Percentiles rank a stretch among this genome's conserved stretches.
These are phyloP conservation scores for Tetramorium alpestre DNA, from an alignment of 1,140 invertebrate species.

Conservation along the genomic window DNA sequence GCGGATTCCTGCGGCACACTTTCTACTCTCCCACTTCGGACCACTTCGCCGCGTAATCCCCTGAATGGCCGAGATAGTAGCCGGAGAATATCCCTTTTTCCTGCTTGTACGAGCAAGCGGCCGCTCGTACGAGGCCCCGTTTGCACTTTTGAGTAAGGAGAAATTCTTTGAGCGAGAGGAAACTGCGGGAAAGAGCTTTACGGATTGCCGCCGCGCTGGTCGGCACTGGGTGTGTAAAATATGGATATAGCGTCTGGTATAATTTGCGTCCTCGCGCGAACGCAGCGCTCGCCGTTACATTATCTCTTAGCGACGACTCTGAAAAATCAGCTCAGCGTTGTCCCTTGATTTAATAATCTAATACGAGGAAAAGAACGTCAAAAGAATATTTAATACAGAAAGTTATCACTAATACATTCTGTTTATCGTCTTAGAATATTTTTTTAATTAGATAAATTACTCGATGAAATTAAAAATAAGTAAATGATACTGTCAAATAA, in stretches of 20 bases:
- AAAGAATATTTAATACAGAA: not conserved
- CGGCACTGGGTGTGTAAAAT: conserved; percentile 32
- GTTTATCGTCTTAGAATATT: not conserved
- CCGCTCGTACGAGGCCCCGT: not conserved
- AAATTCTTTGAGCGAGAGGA: conserved; percentile 49
- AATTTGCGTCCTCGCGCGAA: conserved; percentile 39
- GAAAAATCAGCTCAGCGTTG: conserved; percentile 28
- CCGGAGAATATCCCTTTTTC: not conserved
- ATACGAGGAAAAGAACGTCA: not conserved
- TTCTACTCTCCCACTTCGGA: not conserved
- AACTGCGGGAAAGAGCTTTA: conserved; percentile 33
- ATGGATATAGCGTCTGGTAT: conserved; percentile 32
- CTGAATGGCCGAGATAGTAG: conserved; percentile 33
- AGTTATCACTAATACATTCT: not conserved
- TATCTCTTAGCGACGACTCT: not conserved
- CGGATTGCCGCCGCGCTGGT: conserved; percentile 7
- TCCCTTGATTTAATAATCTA: not conserved
- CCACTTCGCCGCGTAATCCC: conserved; percentile 52
- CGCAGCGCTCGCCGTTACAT: conserved; percentile 5
- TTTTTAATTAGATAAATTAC: not conserved
- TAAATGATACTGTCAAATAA: not conserved
- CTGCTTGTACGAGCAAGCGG: not conserved
- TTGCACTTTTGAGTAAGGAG: conserved; percentile 53
- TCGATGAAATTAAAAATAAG: not conserved
- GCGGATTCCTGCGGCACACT: conserved; percentile 21